phyloP scores from a whole-genome alignment of 2,888 invertebrate species.

The Harpalus rufipes region DNA sequence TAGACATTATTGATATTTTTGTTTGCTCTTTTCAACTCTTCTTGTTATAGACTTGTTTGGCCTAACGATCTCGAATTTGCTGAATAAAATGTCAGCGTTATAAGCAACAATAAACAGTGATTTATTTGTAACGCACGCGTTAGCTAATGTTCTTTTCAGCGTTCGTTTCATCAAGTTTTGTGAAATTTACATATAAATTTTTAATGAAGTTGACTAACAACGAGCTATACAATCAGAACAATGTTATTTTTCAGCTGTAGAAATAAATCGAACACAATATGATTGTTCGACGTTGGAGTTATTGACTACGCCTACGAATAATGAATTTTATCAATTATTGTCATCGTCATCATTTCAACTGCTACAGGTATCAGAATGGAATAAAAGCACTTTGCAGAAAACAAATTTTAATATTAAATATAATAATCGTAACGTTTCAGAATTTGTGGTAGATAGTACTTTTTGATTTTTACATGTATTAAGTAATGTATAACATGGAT shows the following conservation, averaged over 20 bases:
- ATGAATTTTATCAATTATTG: slow-evolving; percentile 24
- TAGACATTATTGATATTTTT: slow-evolving; percentile 77
- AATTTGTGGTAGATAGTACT: too few species aligned
- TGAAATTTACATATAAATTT: slow-evolving; percentile 51
- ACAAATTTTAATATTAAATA: background rate
- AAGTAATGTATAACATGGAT: too few species aligned
- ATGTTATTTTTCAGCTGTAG: slow-evolving; percentile 34
- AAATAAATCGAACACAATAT: slow-evolving; percentile 33
- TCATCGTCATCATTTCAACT: slow-evolving; percentile 12
- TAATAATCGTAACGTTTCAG: too few species aligned
- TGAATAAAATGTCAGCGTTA: slow-evolving; percentile 54
- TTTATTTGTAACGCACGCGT: slow-evolving; percentile 53
- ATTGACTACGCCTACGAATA: slow-evolving; percentile 31
- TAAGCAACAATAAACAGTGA: slow-evolving; percentile 53
- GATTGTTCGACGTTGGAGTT: slow-evolving; percentile 22
- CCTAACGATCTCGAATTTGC: slow-evolving; percentile 66
- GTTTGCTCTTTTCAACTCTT: slow-evolving; percentile 75
- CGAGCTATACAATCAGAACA: slow-evolving; percentile 35
- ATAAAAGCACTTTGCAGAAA: background rate
- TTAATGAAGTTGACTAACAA: slow-evolving; percentile 51
- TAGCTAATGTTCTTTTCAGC: slow-evolving; percentile 51
- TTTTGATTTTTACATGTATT: too few species aligned
- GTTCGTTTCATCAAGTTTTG: slow-evolving; percentile 42
- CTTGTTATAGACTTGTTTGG: slow-evolving; percentile 76
- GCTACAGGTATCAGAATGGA: background rate